A percentile compares a stretch with the other conserved stretches of the same genome.
These are phyloP conservation scores for Pollenia labialis DNA, from an alignment of 2,888 invertebrate species.

Conservation along the genomic window DNA sequence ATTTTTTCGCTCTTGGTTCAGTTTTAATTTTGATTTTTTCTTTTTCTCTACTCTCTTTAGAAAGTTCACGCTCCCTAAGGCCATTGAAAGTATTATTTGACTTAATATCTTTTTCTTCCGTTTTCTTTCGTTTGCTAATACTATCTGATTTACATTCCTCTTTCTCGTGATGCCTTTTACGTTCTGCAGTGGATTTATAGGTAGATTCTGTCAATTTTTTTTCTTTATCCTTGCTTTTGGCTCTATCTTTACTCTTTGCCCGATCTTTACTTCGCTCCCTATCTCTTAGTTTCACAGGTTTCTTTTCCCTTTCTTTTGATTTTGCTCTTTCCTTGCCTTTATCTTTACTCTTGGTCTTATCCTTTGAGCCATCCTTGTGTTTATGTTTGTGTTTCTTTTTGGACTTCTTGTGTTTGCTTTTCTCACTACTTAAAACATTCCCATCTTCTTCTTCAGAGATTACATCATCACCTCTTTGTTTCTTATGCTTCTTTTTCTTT, in stretches of 20 bases:
- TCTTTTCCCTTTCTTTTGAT: slow-evolving; percentile 67
- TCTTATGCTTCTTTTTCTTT: slow-evolving; percentile 83
- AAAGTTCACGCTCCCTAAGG: slow-evolving; percentile 71
- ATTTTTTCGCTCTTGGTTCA: slow-evolving; percentile 59
- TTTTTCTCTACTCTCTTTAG: slow-evolving; percentile 31
- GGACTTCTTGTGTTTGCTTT: slow-evolving; percentile 77
- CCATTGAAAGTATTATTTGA: slow-evolving; percentile 79
- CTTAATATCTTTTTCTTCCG: slow-evolving; percentile 62
- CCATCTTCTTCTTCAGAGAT: slow-evolving; percentile 76
- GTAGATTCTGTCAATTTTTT: slow-evolving; percentile 23
- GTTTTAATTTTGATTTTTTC: slow-evolving; percentile 68
- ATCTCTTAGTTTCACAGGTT: slow-evolving; percentile 14
- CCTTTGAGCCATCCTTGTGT: slow-evolving; percentile 77
- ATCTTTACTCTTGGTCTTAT: slow-evolving; percentile 77
- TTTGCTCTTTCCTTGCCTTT: slow-evolving; percentile 73
- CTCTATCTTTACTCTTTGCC: slow-evolving; percentile 33
- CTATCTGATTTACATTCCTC: slow-evolving; percentile 30
- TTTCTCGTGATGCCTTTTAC: slow-evolving; percentile 54
- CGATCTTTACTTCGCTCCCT: slow-evolving; percentile 78
- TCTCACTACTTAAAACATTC: slow-evolving; percentile 55
- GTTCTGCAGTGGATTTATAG: slow-evolving; percentile 38
- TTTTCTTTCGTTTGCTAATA: slow-evolving; percentile 45
- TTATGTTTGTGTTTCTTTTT: slow-evolving; percentile 79
- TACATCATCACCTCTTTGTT: slow-evolving; percentile 72
- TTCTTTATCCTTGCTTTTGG: slow-evolving; percentile 39